Conservation (phyloP, 2,888 invertebrate species). For the Leptopterna dolabrata region DNA sequence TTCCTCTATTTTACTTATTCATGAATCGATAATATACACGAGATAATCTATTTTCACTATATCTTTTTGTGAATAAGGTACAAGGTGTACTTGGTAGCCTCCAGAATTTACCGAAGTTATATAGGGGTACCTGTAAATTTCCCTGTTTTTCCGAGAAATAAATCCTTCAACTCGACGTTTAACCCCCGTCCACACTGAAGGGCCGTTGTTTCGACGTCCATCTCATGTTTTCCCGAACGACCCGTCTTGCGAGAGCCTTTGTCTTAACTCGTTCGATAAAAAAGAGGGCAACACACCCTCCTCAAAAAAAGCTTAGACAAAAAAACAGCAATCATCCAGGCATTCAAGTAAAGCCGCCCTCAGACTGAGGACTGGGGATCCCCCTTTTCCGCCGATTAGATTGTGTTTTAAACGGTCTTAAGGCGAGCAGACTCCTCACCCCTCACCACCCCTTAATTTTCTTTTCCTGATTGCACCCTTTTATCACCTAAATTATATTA, state of each 20-base stretch:
- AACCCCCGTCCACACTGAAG: too few relatives aligned
- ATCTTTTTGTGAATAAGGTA: too few relatives aligned
- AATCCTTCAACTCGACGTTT: too few relatives aligned
- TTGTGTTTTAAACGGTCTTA: constrained; percentile 56
- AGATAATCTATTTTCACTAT: too few relatives aligned
- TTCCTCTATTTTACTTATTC: too few relatives aligned
- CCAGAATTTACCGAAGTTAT: too few relatives aligned
- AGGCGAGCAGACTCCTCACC: not conserved
- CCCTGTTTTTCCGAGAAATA: too few relatives aligned
- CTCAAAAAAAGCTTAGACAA: not conserved
- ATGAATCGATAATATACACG: too few relatives aligned
- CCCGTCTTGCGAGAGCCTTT: not conserved
- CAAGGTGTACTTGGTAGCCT: too few relatives aligned
- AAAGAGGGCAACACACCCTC: not conserved
- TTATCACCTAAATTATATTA: constrained; percentile 56
- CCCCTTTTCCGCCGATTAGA: constrained; percentile 49
- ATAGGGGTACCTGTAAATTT: too few relatives aligned
- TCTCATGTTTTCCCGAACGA: too few relatives aligned
- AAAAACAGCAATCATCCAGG: constrained; percentile 56
- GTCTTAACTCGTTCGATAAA: not conserved
- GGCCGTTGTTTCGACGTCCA: too few relatives aligned
- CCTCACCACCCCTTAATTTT: not conserved
- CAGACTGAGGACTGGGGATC: not conserved
- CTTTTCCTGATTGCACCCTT: constrained; percentile 55
- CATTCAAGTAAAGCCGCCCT: constrained; percentile 53